Conservation (phyloP, 1,140 invertebrate species). For the Listronotus bonariensis region DNA sequence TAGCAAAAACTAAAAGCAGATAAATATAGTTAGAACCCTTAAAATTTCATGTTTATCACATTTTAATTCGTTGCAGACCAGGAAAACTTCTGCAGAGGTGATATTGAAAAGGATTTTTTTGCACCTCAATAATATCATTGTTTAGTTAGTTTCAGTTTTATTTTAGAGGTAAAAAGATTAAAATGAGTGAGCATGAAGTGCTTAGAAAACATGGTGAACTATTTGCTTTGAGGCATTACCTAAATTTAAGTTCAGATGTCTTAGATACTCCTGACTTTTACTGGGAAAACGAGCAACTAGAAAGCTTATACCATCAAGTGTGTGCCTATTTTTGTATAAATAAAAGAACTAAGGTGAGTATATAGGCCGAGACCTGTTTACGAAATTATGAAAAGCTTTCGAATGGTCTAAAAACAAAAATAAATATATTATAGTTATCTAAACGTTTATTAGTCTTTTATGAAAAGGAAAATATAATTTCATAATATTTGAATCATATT, state of each 20-base stretch:
- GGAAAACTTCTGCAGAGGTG: too few species aligned
- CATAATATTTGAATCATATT: too few species aligned
- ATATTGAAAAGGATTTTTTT: too few species aligned
- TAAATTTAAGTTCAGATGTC: conserved; percentile 92
- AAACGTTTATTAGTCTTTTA: too few species aligned
- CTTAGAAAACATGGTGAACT: conserved; percentile 90
- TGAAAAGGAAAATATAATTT: too few species aligned
- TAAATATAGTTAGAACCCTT: too few species aligned
- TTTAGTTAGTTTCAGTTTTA: background rate
- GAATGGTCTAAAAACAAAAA: conserved; percentile 1
- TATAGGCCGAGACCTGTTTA: conserved; percentile 1
- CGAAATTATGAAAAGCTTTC: background rate
- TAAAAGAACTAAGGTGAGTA: conserved; percentile 75
- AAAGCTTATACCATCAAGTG: conserved; percentile 78
- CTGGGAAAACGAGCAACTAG: conserved; percentile 90
- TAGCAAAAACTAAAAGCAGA: too few species aligned
- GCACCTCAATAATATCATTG: too few species aligned
- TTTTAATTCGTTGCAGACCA: too few species aligned
- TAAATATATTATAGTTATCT: too few species aligned
- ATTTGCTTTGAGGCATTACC: conserved; percentile 84
- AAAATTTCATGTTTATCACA: too few species aligned
- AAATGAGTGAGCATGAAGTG: conserved; percentile 72
- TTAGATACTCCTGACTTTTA: conserved; percentile 96
- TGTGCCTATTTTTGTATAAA: conserved; percentile 83
- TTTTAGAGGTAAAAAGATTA: conserved; percentile 64